Percentiles rank a stretch among this genome's conserved stretches.
These are phyloP conservation scores for Haliclystus octoradiatus DNA, from an alignment of 30 jellyfish, hydroid and myxozoan genomes.

Conservation along the genomic window DNA sequence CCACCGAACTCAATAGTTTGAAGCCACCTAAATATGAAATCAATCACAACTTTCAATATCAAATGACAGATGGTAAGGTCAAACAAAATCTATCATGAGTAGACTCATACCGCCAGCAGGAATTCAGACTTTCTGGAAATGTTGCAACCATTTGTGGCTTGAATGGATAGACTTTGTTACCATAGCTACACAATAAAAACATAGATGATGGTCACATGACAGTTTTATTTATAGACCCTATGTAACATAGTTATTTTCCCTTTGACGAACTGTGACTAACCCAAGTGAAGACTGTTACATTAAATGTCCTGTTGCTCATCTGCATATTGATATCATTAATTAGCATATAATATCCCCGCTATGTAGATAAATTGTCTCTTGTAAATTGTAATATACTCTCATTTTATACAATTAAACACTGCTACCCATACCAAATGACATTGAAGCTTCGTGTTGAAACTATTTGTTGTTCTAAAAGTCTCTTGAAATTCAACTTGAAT, in stretches of 20 bases:
- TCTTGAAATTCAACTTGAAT: slow-evolving; percentile 32
- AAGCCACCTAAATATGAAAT: slow-evolving; percentile 41
- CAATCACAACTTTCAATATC: too few species aligned
- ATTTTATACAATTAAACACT: not conserved
- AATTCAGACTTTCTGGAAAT: slow-evolving; percentile 19
- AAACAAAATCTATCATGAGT: too few species aligned
- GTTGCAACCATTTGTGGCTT: slow-evolving; percentile 49
- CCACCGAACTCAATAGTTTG: slow-evolving; percentile 58
- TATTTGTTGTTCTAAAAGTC: slow-evolving; percentile 66
- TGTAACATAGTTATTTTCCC: not conserved
- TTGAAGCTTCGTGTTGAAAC: slow-evolving; percentile 35
- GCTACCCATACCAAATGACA: slow-evolving; percentile 49
- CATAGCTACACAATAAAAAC: slow-evolving; percentile 26
- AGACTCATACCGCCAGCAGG: slow-evolving; percentile 61
- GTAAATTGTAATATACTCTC: not conserved
- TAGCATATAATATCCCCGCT: too few species aligned
- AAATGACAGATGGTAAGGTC: too few species aligned
- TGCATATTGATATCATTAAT: not conserved
- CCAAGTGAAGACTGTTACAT: not conserved
- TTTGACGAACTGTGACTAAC: not conserved
- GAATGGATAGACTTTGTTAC: slow-evolving; percentile 26
- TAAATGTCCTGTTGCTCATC: too few species aligned
- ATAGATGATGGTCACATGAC: too few species aligned
- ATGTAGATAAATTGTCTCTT: too few species aligned
- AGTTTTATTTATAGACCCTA: too few species aligned